phyloP scores from a whole-genome alignment of 1,140 invertebrate genomes.

The Drosophila sulfurigaster region DNA sequence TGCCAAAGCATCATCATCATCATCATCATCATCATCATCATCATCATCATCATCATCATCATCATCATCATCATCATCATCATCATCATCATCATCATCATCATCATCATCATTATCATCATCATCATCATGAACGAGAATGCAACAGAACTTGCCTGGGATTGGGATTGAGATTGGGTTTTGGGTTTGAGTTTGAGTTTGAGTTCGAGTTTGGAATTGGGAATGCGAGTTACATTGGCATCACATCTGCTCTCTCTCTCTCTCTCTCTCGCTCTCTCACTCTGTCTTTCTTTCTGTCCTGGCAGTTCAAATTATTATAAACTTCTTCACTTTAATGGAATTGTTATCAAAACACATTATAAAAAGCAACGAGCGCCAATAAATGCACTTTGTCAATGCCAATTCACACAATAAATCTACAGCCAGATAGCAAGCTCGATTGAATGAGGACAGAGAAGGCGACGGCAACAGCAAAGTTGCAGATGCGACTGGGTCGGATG shows the following conservation, averaged over 20 bases:
- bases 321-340: slow-evolving; percentile 82
- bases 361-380: slow-evolving; percentile 69
- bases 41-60: background rate
- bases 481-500: slow-evolving; percentile 9
- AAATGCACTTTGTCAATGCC: slow-evolving; percentile 83
- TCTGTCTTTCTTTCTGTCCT: background rate
- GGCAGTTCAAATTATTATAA: slow-evolving; percentile 75
- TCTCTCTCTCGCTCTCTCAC: too few species aligned
- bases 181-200: background rate
- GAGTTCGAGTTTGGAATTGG: slow-evolving; percentile 2
- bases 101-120: background rate
- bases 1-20: background rate
- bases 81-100: background rate
- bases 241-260: background rate
- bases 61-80: background rate
- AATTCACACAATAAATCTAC: slow-evolving; percentile 82
- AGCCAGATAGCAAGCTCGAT: slow-evolving; percentile 70
- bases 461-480: background rate
- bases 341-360: slow-evolving; percentile 83
- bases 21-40: background rate
- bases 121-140: background rate
- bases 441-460: slow-evolving; percentile 22
- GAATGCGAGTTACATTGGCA: background rate
- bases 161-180: slow-evolving; percentile 3
- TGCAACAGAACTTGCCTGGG: background rate